A percentile compares a stretch with the other conserved stretches of the same genome.
phyloP scores from a whole-genome alignment of 92 coral and sea anemone genomes.

The Ricordea florida region DNA sequence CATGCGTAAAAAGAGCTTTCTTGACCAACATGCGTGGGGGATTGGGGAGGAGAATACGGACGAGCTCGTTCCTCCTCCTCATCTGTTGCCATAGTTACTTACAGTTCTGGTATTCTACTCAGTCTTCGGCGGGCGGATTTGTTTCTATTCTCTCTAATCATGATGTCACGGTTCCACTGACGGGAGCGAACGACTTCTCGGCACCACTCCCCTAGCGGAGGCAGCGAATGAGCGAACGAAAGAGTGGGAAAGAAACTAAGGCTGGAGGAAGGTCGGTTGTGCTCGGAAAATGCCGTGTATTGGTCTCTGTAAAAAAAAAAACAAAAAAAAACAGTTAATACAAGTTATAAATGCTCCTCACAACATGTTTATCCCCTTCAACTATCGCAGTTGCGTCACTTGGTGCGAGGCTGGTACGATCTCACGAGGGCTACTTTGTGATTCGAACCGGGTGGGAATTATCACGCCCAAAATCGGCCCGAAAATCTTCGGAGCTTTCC shows the following conservation, averaged over 20 bases:
- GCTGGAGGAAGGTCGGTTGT: constrained; percentile 68
- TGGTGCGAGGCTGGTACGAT: too few relatives aligned
- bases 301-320: constrained; percentile 23
- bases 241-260: constrained; percentile 92
- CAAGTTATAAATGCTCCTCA: too few relatives aligned
- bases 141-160: constrained; percentile 76
- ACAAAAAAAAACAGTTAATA: neutral
- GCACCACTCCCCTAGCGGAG: constrained; percentile 99
- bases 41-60: too few relatives aligned
- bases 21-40: too few relatives aligned
- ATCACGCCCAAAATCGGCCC: too few relatives aligned
- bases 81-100: constrained; percentile 23
- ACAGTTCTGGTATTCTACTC: constrained; percentile 67
- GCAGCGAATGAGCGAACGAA: constrained; percentile 94
- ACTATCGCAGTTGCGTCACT: too few relatives aligned
- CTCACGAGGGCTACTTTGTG: too few relatives aligned
- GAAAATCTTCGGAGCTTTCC: too few relatives aligned
- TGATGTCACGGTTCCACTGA: constrained; percentile 85
- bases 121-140: constrained; percentile 71
- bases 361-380: too few relatives aligned
- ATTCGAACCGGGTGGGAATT: too few relatives aligned
- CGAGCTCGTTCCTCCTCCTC: too few relatives aligned
- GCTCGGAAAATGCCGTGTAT: constrained; percentile 31
- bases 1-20: too few relatives aligned
- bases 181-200: constrained; percentile 93